Evolutionary conservation across 2,113 vertebrate genomes (phyloP), one percentile per base, ranked within the genome.

Genomic region (Labrus mixtus): DNA sequence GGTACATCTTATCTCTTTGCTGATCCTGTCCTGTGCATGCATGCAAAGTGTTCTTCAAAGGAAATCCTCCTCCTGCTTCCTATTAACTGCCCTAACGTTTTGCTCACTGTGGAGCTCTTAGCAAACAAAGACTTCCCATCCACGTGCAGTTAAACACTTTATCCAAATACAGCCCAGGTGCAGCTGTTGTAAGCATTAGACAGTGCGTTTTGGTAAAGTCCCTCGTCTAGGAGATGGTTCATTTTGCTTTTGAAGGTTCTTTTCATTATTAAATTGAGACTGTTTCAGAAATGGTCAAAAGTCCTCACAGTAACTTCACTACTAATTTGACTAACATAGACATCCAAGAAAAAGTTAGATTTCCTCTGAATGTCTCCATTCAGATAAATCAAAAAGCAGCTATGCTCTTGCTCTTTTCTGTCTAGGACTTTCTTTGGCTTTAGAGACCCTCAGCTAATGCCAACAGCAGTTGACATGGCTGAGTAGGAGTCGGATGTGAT

Each of bases 401-500:
- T 6, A 56, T 73, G 43, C 15, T 20, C 43, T 43, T 71, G 48
- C 57, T 79, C 68, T 65, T 79, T 74, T 54, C 12, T 48, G 71
- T 78, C 12, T 48, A 29, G 60, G 7, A 63, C 79, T 81, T 64
- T 87, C 29, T 60, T 29, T 65, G 65, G 59, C 79, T 79, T 76
- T 78, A 71, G 53, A 22, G 60, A 3, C 17, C 39, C 66, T 74
- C n/a, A 25, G 65, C 62, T 54, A 51, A 36, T 72, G 73, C 63
- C 80, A 85, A 86, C 68, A 68, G 68, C 71, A 84, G 73, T 90
- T 91, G 89, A 89, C 83, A 88, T 53, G 72, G 84, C 68, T 86
- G 86, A 90, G 83, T 79, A 69, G 85, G 67, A 87, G 60, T 84
- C 36, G 45, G 68, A 87, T 64, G 68, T 68, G 77, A 87, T 83